Base-by-base conservation (phyloP, 2,888 invertebrate species). In the Salpingus planirostris region DNA sequence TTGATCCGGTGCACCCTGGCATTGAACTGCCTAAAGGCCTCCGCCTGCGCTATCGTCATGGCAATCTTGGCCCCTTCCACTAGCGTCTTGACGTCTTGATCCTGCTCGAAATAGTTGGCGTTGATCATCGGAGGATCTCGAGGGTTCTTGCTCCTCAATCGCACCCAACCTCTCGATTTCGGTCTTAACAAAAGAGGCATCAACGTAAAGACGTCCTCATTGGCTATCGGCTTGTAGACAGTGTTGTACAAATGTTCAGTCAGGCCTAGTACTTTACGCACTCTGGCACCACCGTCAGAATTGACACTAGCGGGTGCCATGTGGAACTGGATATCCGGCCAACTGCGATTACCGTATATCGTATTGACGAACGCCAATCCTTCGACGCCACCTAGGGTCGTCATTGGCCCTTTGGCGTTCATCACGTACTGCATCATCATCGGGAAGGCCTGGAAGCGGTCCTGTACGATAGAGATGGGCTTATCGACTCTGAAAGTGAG, bases 291-390 rank as follows among this genome's bases (percentile, higher is more conserved):
- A 32, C 76, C 79, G 54, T 88, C 88, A 0, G 87, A 86, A 35
- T 81, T 81, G 22, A 88, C 79, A 0, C 85, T 86, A 1, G 91
- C 88, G 1, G 91, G 90, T 2, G 90, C 89, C 81, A 92, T 90
- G 54, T 92, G 91, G 50, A 91, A 86, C 51, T 92, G 89, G 25
- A 92, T 79, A 50, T 92, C 91, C 0, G 91, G 91, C 76, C 85
- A 87, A 2, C 81, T 76, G 27, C 69, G 67, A 52, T 90, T 90
- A 0, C 87, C 88, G 47, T 78, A 85, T 40, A 78, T 80, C 0
- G 91, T 89, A 47, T 86, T 86, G 0, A 91, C 80, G 60, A 90
- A 91, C 2, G 84, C 90, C 30, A 90, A 66, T 0, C 87, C 89
- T 66, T 91, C 91, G 3, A 91, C 79, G 0, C 90, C 91, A 2